Evolutionary conservation across 2,888 invertebrate species (phyloP), one percentile per base, ranked within the genome.

Genomic region (Eupithecia exiguata): DNA sequence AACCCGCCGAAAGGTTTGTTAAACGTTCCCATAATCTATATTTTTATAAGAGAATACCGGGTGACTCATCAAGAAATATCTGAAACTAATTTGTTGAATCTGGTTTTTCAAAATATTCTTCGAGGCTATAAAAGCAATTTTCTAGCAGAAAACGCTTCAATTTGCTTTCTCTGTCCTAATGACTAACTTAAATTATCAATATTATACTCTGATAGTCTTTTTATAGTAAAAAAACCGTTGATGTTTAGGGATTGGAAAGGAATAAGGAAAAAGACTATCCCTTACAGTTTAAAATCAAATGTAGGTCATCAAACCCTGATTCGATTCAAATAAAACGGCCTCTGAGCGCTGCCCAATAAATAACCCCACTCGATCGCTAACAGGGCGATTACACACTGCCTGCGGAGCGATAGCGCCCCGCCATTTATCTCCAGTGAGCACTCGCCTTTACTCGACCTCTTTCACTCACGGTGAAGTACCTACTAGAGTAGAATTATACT

Each of bases 311-410:
- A 68, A 75, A 70, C 71, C 68, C 66, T 66, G 73, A 76, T 73
- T 70, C 72, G 68, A 75, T 72, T 76, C 76, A 62, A 76, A 76
- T 76, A 76, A 76, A 76, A 73, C 73, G 69, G 58, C 69, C 71
- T 36, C 58, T 53, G 49, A 53, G 70, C 74, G 69, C 69, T 65
- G 67, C 68, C 71, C 77, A 69, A 78, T 80, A 80, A 78, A 76
- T 77, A 76, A 76, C 71, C 36, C 72, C 36, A 76, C 66, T 73
- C 74, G 75, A 77, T 76, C 75, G 74, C 76, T 78, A 81, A 80
- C 81, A 80, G 79, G 79, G 77, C 79, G 72, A 75, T 80, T 80
- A 80, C 79, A 80, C 78, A 78, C 80, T 75, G 77, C 65, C 70
- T 73, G 73, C 70, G 70, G 72, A 72, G 78, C 76, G 79, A 79